phyloP scores from a whole-genome alignment of 2,113 vertebrate genomes.

The Malurus cyaneus region DNA sequence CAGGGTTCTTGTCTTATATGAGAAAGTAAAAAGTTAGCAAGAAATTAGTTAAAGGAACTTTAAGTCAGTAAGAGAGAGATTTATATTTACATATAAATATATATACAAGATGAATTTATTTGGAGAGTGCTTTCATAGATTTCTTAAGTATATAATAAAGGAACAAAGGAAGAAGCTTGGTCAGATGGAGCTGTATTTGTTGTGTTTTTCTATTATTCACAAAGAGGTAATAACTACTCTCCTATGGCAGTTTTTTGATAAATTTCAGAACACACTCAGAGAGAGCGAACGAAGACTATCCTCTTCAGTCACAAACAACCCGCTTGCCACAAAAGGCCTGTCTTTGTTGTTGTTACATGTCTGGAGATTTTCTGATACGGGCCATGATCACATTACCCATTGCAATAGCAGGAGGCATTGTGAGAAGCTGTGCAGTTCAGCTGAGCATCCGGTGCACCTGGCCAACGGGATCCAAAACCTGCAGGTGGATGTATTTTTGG shows the following conservation, averaged over 20 bases:
- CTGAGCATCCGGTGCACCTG: rapidly evolving
- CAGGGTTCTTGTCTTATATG: neutral
- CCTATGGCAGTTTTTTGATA: neutral
- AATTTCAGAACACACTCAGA: neutral
- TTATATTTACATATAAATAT: neutral
- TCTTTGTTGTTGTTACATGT: neutral
- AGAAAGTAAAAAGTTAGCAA: neutral
- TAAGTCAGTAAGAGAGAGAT: neutral
- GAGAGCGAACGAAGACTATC: neutral
- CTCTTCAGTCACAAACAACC: neutral
- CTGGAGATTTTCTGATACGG: neutral
- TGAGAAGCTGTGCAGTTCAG: neutral
- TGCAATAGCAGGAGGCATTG: rapidly evolving
- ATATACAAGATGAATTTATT: neutral
- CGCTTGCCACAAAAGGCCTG: neutral
- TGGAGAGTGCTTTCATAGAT: neutral
- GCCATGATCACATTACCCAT: neutral
- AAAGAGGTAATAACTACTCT: neutral
- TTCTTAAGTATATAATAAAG: neutral
- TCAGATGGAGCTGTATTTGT: neutral
- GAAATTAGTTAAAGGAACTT: neutral
- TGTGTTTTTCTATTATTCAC: neutral
- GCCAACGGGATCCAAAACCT: rapidly evolving
- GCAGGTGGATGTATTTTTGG: neutral
- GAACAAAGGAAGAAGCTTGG: neutral